Base-by-base conservation (phyloP, 2,113 vertebrate genomes). In the Carettochelys insculpta region DNA sequence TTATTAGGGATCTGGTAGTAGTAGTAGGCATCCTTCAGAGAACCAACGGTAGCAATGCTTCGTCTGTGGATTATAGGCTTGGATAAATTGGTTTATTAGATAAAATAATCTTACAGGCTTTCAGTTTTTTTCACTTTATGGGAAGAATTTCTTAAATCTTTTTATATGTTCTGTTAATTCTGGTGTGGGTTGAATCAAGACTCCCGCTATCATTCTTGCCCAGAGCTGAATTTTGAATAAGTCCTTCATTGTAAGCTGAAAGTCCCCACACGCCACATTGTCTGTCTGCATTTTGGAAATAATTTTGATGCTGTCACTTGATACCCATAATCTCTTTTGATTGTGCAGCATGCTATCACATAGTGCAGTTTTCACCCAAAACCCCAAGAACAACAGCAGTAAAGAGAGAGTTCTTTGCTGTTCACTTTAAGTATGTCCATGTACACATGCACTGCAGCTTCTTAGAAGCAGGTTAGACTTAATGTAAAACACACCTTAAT, bases 171-270 rank as follows among this genome's bases (percentile, higher is more conserved):
- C 29, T 81, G 41, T 83, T 65, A 51, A 34, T 38, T 5, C 0
- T 1, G 13, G 68, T 38, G 5, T 41, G 90, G 91, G 9, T 83
- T 52, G 58, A 93, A 45, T 58, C 54, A 54, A 52, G 71, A 77
- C 51, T 84, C 27, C 16, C 68, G 0, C 43, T 58, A 12, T 45
- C 78, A 3, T 88, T 88, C 71, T 31, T 82, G 45, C 22, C 14
- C n/a, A 75, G 50, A 88, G 12, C 73, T 94, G 38, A 4, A 68
- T 87, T 91, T 90, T 73, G 51, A 41, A 73, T 65, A 71, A 48
- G 34, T 31, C 51, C 1, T 17, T 83, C 20, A 45, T 86, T 82
- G 4, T 34, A 14, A 80, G 82, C 52, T 53, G 52, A 20, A 20
- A 53, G 22, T 25, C 24, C 22, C 52, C 52, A 25, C 10, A 25